Conservation (phyloP, 2,113 vertebrate genomes). For the Boulengeromyrus knoepffleri region DNA sequence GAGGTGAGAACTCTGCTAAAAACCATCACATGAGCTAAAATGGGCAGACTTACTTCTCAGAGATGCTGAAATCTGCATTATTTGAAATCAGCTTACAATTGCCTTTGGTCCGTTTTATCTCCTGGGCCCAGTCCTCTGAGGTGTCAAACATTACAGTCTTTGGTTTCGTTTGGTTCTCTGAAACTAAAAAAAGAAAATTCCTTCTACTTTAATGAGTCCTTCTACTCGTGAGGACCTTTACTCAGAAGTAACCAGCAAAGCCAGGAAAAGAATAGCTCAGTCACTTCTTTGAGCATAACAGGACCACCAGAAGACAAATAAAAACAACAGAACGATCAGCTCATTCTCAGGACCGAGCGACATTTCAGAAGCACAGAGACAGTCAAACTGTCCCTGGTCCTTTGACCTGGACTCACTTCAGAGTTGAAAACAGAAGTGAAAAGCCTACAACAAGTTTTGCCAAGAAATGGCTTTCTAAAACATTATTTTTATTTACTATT, state of each 20-base stretch:
- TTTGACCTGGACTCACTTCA: not conserved
- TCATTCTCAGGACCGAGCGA: not conserved
- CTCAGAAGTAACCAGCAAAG: not conserved
- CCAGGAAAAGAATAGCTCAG: not conserved
- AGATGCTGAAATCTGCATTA: constrained; percentile 66
- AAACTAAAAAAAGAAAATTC: constrained; percentile 7
- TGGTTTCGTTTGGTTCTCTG: constrained; percentile 45
- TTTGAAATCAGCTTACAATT: constrained; percentile 59
- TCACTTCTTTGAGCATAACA: not conserved
- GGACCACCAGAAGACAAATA: not conserved
- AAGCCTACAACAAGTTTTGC: not conserved
- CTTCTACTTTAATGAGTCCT: not conserved
- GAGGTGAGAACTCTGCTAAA: not conserved
- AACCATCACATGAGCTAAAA: not conserved
- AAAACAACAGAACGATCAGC: not conserved
- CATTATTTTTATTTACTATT: not conserved
- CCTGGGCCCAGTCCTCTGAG: constrained; percentile 66
- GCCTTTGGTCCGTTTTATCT: constrained; percentile 73
- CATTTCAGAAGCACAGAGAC: not conserved
- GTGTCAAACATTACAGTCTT: constrained; percentile 72
- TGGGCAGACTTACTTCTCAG: constrained; percentile 54
- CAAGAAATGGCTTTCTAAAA: not conserved
- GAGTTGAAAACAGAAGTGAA: not conserved
- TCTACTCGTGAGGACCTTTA: not conserved
- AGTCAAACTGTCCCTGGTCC: not conserved